Conservation (phyloP, 2,797 vertebrate genomes). For the Mallotus villosus region DNA sequence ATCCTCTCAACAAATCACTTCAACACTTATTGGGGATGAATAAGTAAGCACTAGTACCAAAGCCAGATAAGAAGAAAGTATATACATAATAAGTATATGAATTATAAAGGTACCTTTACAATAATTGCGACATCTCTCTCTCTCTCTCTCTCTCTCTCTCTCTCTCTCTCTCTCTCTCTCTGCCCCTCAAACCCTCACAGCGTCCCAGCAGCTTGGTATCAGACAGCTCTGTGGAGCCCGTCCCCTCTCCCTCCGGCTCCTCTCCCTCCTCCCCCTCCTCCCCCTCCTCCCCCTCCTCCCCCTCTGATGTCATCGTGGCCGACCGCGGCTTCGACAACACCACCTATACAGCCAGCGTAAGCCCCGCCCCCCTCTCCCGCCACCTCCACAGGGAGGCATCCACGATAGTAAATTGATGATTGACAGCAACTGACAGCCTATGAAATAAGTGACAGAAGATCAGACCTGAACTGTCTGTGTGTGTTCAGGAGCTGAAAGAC, state of each 20-base stretch:
- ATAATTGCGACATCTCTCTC: neutral
- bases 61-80: too few species aligned
- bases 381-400: neutral
- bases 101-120: neutral
- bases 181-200: slow-evolving; percentile 45
- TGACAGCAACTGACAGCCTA: neutral
- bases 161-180: slow-evolving; percentile 25
- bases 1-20: neutral
- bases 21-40: too few species aligned
- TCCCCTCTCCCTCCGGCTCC: slow-evolving; percentile 73
- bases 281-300: slow-evolving; percentile 57
- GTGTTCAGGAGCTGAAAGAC: slow-evolving; percentile 85
- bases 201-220: slow-evolving; percentile 78
- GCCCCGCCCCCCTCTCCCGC: slow-evolving; percentile 12
- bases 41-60: too few species aligned
- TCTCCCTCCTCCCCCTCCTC: slow-evolving; percentile 58
- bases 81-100: too few species aligned
- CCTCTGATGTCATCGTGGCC: slow-evolving; percentile 58
- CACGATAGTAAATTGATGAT: neutral
- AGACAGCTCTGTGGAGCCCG: slow-evolving; percentile 79
- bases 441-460: slow-evolving; percentile 14
- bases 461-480: too few species aligned
- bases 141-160: slow-evolving; percentile 1
- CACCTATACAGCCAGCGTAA: slow-evolving; percentile 67
- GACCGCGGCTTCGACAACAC: slow-evolving; percentile 58